Evolutionary conservation across 2,888 invertebrate species (phyloP), one percentile per base, ranked within the genome.

Genomic region (Hemicrepidius hirtus): DNA sequence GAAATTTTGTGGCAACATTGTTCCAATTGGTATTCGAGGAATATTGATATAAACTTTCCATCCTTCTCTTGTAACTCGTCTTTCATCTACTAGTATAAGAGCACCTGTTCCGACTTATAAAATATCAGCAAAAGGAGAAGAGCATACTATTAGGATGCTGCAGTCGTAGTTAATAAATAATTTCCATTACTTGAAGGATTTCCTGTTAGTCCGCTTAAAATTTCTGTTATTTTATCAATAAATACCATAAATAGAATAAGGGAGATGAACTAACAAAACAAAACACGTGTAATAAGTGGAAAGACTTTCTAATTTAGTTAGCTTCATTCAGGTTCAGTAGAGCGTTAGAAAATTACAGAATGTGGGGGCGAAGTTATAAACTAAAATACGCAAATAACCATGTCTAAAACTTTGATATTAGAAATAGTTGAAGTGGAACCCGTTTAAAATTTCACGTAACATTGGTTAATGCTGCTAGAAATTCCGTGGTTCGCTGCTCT

Each of bases 401-500:
- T 40, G 64, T 59, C 70, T 40, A 65, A 68, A 71, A 71, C 59
- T 71, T 71, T 60, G 60, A 66, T 71, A 71, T 71, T 71, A 66
- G 71, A 59, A 73, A 71, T 76, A 76, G 75, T 76, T 76, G 50
- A 60, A 75, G 75, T 69, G 75, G 75, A 75, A 76, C 71, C 57
- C 60, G 64, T 69, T 40, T 75, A 71, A 73, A 73, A 76, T 76
- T 76, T 76, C 68, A 76, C 76, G 73, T 74, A 74, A 75, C 74
- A 75, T 76, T 76, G 55, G 44, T 3, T 69, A 53, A 16, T 59
- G 60, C 57, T 28, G 46, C 40, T 49, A 13, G 59, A 68, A 68
- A 60, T 68, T 59, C 60, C 60, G n/a, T 28, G 59, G 20, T 28
- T 32, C 40, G 32, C 6, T 41, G 37, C 53, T 40, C 16, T 28